Conservation (phyloP, 2,888 invertebrate species). For the Xestia xanthographa region DNA sequence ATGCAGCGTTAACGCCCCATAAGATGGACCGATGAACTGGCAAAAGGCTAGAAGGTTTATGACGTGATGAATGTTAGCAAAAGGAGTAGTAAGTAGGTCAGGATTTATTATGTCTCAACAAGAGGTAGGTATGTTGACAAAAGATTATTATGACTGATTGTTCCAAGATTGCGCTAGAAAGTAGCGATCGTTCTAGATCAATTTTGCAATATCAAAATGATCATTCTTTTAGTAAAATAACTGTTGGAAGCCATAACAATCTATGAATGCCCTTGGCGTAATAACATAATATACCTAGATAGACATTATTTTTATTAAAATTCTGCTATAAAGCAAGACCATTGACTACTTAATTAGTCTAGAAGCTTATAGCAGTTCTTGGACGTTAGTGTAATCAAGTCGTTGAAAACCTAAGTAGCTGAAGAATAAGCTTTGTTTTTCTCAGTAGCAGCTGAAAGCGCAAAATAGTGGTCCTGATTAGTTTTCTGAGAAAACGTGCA, state of each 20-base stretch:
- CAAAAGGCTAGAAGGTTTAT: neutral
- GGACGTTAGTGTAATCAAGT: neutral
- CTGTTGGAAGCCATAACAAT: constrained; percentile 1
- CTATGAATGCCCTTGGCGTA: constrained; percentile 1
- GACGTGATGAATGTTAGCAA: neutral
- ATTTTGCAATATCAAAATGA: constrained; percentile 8
- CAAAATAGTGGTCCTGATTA: neutral
- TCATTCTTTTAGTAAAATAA: neutral
- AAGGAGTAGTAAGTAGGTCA: neutral
- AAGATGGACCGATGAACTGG: neutral
- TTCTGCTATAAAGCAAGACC: neutral
- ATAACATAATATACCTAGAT: neutral
- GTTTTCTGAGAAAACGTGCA: neutral
- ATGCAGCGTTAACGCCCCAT: neutral
- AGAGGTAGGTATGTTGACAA: neutral
- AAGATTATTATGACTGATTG: neutral
- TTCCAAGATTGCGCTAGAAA: neutral
- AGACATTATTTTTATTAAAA: neutral
- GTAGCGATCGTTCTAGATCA: neutral
- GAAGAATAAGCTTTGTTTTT: neutral
- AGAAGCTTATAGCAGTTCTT: neutral
- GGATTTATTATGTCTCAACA: neutral
- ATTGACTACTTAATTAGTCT: neutral
- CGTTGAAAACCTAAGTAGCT: neutral
- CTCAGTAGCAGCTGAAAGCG: neutral